Conservation (phyloP, 92 coral and sea anemone genomes). For the Bergia puertoricense region DNA sequence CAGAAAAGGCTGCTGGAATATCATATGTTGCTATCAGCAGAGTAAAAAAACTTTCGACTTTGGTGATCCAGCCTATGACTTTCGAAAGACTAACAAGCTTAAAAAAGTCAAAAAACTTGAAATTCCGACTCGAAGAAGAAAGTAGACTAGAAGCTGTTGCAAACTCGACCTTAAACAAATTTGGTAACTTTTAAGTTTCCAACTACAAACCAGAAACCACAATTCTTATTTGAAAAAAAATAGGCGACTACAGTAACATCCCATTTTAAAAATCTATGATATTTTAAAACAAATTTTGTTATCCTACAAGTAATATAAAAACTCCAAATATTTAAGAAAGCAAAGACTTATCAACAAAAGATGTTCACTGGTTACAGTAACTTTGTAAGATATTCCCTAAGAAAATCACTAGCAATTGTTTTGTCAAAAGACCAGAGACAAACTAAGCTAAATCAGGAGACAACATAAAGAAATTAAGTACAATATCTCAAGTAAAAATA, state of each 20-base stretch:
- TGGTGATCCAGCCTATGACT: slow-evolving; percentile 42
- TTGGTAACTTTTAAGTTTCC: neutral
- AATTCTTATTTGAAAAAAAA: neutral
- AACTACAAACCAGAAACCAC: neutral
- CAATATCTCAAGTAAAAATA: neutral
- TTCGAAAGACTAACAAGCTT: slow-evolving; percentile 36
- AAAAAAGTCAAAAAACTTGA: slow-evolving; percentile 1
- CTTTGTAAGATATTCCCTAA: neutral
- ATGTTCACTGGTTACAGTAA: too few relatives aligned
- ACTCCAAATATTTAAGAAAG: neutral
- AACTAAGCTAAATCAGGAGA: neutral
- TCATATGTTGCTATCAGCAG: slow-evolving; percentile 50
- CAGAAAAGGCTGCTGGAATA: slow-evolving; percentile 42
- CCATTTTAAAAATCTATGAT: too few relatives aligned
- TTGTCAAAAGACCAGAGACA: neutral
- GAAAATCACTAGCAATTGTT: neutral
- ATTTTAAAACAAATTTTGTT: neutral
- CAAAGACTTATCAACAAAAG: neutral
- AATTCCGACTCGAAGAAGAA: slow-evolving; percentile 11
- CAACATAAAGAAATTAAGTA: slow-evolving; percentile 1
- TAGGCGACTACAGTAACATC: too few relatives aligned
- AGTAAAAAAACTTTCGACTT: slow-evolving; percentile 29
- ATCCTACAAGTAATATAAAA: neutral
- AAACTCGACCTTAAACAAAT: neutral
- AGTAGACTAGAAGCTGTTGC: slow-evolving; percentile 1